Base-by-base conservation (phyloP, 1,140 invertebrate species). In the Pararge aegeria region DNA sequence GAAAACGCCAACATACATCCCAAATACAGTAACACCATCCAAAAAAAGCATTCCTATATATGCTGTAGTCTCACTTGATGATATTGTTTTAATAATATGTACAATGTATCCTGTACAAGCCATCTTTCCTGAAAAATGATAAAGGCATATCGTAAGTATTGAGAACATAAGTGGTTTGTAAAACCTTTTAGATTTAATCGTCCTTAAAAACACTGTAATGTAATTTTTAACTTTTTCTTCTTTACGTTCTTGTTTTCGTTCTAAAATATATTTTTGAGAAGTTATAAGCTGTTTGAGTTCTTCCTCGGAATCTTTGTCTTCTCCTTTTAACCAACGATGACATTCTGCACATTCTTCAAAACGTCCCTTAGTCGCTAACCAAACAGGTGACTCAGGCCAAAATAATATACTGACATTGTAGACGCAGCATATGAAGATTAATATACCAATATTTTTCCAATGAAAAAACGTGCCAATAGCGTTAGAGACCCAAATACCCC, bases 371-470 rank as follows among this genome's bases (percentile, higher is more conserved):
- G 40, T 66, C 0, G 68, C 73, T 7, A 75, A 27, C 74, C 72
- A 80, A 34, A 67, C 69, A 0, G 77, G 77, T 37, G 74, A 78
- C 44, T 77, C 77, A 5, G 66, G 70, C 70, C 71, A 79, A 27
- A 49, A 49, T 7, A 49, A 6, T 0, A 59, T 46, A 0, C 58
- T 20, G 16, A 71, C 52, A 5, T 18, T 57, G 27, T 67, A 79
- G 2, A 42, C 4, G 1, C 63, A 59, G 49, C 63, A 68, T 5
- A 62, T 5, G 6, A 70, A 69, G 10, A 64, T 68, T 27, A 70
- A 29, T 12, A 69, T 13, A 16, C 59, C 42, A 30, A 79, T 79
- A 5, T 66, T 64, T 42, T 60, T 75, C 74, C 77, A 74, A 52
- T 68, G 40, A 9, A 64, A 59, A 29, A 68, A 75, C 1, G 70